phyloP scores from a whole-genome alignment of 1,140 invertebrate species.

The Theocolax elegans region DNA sequence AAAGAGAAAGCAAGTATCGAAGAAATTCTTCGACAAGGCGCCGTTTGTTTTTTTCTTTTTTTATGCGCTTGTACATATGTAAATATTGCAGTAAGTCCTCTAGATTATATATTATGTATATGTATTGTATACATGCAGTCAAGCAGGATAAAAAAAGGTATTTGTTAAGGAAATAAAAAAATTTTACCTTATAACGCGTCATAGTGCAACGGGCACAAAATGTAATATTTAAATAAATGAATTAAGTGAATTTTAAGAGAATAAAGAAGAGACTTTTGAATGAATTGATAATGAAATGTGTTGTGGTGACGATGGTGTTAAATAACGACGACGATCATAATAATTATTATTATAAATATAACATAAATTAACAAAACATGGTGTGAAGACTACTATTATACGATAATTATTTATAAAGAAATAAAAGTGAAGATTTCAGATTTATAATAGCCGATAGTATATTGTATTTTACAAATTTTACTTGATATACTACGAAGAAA shows the following conservation, averaged over 20 bases:
- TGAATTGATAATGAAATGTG: slow-evolving; percentile 20
- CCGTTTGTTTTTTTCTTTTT: slow-evolving; percentile 35
- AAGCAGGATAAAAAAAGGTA: slow-evolving; percentile 53
- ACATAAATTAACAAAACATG: slow-evolving; percentile 63
- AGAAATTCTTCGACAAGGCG: slow-evolving; percentile 40
- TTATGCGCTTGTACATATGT: slow-evolving; percentile 65
- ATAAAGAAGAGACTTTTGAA: slow-evolving; percentile 36
- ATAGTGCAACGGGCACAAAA: slow-evolving; percentile 66
- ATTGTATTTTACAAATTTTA: slow-evolving; percentile 70
- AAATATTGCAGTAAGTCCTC: slow-evolving; percentile 60
- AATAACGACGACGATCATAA: slow-evolving; percentile 40
- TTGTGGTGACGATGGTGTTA: slow-evolving; percentile 34
- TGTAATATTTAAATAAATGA: slow-evolving; percentile 60
- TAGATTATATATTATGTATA: slow-evolving; percentile 59
- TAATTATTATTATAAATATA: slow-evolving; percentile 54
- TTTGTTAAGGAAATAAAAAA: slow-evolving; percentile 51
- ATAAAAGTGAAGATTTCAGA: slow-evolving; percentile 58
- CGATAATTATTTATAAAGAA: slow-evolving; percentile 62
- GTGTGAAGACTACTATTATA: slow-evolving; percentile 67
- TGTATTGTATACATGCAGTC: slow-evolving; percentile 61
- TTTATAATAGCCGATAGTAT: slow-evolving; percentile 62
- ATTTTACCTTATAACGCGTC: slow-evolving; percentile 43
- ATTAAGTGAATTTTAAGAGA: slow-evolving; percentile 12
- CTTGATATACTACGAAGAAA: slow-evolving; percentile 55
- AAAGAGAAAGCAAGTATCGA: slow-evolving; percentile 18